phyloP scores from a whole-genome alignment of 2,113 vertebrate genomes.

The Seriola aureovittata region DNA sequence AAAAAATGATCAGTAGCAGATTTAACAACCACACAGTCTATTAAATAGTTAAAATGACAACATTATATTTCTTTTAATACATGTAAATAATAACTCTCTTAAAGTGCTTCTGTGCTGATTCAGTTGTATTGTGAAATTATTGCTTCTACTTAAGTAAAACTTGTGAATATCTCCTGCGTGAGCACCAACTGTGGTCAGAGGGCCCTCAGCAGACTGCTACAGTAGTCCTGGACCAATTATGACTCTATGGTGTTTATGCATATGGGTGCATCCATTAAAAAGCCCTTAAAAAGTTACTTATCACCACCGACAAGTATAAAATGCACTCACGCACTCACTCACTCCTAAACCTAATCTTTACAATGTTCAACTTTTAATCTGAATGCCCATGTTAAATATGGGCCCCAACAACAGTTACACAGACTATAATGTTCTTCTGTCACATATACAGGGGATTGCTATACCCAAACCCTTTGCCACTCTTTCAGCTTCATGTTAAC shows the following conservation, averaged over 20 bases:
- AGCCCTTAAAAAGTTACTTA: slow-evolving; percentile 13
- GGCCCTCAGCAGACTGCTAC: not conserved
- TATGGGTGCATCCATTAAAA: not conserved
- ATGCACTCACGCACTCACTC: not conserved
- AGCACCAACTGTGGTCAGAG: too few species aligned
- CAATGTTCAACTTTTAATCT: not conserved
- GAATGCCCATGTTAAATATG: not conserved
- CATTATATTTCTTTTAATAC: not conserved
- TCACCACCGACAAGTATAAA: slow-evolving; percentile 6
- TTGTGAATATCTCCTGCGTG: too few species aligned
- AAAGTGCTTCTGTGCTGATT: too few species aligned
- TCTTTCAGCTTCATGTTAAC: not conserved
- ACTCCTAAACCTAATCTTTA: not conserved
- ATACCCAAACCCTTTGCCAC: not conserved
- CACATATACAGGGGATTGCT: not conserved
- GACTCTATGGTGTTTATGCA: not conserved
- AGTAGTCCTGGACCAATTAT: not conserved
- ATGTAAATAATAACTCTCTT: too few species aligned
- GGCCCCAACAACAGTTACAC: not conserved
- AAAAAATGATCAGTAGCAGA: too few species aligned
- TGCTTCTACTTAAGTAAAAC: too few species aligned
- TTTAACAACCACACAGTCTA: not conserved
- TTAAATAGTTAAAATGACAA: not conserved
- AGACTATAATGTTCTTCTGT: too few species aligned
- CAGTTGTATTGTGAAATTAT: too few species aligned